Percentiles rank a stretch among this genome's conserved stretches.
These are phyloP conservation scores for Rhagonycha lutea DNA, from an alignment of 2,888 invertebrate genomes.

Conservation along the genomic window DNA sequence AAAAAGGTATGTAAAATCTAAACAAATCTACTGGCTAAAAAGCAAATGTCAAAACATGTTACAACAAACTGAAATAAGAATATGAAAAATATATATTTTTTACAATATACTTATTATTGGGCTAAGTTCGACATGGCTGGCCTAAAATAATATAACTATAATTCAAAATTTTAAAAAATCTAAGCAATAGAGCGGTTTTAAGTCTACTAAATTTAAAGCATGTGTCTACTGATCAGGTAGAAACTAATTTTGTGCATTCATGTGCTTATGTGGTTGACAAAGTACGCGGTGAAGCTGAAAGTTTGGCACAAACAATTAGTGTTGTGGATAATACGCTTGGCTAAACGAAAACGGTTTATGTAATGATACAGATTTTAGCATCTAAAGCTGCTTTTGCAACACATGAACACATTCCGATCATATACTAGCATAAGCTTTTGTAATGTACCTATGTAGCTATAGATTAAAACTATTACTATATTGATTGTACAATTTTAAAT, in stretches of 20 bases:
- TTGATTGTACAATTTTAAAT: too few species aligned
- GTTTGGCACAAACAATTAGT: slow-evolving; percentile 39
- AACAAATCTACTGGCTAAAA: too few species aligned
- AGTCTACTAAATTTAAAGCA: background rate
- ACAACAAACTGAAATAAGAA: too few species aligned
- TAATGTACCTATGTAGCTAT: background rate
- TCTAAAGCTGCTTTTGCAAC: slow-evolving; percentile 11
- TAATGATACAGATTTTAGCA: slow-evolving; percentile 18
- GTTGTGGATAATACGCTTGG: slow-evolving; percentile 37
- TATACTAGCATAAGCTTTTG: background rate
- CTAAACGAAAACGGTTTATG: slow-evolving; percentile 33
- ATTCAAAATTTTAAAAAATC: background rate
- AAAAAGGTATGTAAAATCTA: too few species aligned
- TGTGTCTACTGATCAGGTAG: slow-evolving; percentile 7
- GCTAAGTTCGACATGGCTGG: background rate
- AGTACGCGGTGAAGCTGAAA: slow-evolving; percentile 37
- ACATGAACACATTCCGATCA: background rate
- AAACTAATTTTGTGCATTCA: slow-evolving; percentile 23
- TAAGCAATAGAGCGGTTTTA: background rate
- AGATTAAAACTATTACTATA: background rate
- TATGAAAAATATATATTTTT: too few species aligned
- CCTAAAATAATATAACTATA: background rate
- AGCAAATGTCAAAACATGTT: too few species aligned
- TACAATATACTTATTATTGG: too few species aligned
- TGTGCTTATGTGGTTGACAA: slow-evolving; percentile 33